Base-by-base conservation (phyloP, 1,140 invertebrate genomes). In the Drosophila parvula region DNA sequence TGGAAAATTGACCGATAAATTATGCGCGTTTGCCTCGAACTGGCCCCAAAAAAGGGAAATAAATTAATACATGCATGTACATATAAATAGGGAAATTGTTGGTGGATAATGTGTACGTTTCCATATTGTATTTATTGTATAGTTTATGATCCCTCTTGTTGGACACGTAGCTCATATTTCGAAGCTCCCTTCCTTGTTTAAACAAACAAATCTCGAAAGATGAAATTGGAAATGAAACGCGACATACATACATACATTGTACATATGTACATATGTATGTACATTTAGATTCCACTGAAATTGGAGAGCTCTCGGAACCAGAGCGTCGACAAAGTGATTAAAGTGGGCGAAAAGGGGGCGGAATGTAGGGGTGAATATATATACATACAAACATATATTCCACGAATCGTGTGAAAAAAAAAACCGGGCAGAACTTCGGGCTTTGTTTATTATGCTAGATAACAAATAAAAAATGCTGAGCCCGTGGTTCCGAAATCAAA, bases 161-260 rank as follows among this genome's bases (percentile, higher is more conserved):
- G 36, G 44, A 36, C 69, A 71, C 69, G 69, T 73, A 71, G 65
- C 36, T 71, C 65, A 47, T 34, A 69, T 70, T 71, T 48, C 65
- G 16, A 67, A 44, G 43, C 60, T 60, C 60, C 38, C 65, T n/a
- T 59, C 28, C 14, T 14, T 18, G 18, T 18, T 50, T 34, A 27
- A 30, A 40, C 8, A 8, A 53, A 34, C 14, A 28, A 30, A 30
- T 48, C 51, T 18, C 48, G 28, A 28, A 27, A 11, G 27, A 22
- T 10, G 9, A 56, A 56, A 41, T 41, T n/a, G 3, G 44, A 58
- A 56, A 58, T 12, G 32, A 61, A 12, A 36, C n/a, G n/a, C 62
- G 38, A 18, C 28, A 6, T 34, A 41, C 7, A 5, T n/a, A 34
- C 44, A 45, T 22, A n/a, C 30, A 30, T n/a, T n/a, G n/a, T n/a